Evolutionary conservation across 2,797 vertebrate genomes (phyloP).

Genomic region (Atherinosoma microstoma): DNA sequence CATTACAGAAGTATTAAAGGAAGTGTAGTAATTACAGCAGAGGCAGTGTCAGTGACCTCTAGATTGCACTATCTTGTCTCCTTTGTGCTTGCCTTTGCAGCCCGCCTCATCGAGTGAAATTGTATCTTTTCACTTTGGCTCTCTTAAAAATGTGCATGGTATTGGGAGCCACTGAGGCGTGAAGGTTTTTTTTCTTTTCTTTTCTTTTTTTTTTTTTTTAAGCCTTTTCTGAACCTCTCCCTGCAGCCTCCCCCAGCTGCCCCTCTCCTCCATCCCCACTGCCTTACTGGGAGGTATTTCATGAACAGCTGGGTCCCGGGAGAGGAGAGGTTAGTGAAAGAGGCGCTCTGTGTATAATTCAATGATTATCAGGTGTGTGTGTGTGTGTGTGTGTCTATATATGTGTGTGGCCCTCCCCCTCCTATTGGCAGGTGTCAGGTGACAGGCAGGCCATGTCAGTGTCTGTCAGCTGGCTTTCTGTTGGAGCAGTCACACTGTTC

Average conservation of each 20-base stretch:
- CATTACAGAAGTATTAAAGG: conserved; percentile 86
- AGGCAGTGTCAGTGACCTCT: conserved; percentile 91
- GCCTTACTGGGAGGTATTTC: conserved; percentile 88
- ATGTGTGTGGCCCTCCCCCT: conserved; percentile 65
- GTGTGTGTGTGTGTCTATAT: conserved; percentile 42
- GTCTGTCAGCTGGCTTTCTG: conserved; percentile 85
- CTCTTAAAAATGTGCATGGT: conserved; percentile 88
- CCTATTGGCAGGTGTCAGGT: conserved; percentile 86
- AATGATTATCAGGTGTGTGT: conserved; percentile 85
- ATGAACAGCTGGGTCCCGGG: conserved; percentile 94
- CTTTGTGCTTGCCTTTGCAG: conserved; percentile 89
- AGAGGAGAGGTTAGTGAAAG: conserved; percentile 85
- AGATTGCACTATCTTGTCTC: conserved; percentile 97
- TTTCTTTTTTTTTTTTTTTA: conserved; percentile 47
- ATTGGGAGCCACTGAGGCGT: conserved; percentile 94
- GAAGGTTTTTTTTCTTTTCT: conserved; percentile 74
- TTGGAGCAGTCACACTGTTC: conserved; percentile 79
- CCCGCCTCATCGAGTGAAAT: conserved; percentile 88
- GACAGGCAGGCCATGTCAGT: conserved; percentile 82
- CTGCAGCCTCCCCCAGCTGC: conserved; percentile 65
- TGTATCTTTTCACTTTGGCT: conserved; percentile 89
- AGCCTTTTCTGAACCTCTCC: conserved; percentile 40
- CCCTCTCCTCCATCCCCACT: conserved; percentile 71
- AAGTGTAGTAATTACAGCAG: conserved; percentile 97
- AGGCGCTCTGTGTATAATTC: conserved; percentile 87